Base-by-base conservation (phyloP, 2,888 invertebrate genomes). In the Heliconius sara region DNA sequence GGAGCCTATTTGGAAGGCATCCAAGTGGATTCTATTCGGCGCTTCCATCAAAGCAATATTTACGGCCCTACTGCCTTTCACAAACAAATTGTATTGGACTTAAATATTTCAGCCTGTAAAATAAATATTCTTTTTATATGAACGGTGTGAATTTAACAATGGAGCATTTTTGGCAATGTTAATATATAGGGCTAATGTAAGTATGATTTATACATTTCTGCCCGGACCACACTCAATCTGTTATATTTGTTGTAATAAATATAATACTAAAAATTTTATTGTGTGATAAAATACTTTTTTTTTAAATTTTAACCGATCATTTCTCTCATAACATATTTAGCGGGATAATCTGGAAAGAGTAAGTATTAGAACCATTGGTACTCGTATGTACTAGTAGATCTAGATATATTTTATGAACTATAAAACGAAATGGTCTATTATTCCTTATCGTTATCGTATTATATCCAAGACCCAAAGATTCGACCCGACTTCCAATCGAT, bases 1-100 rank as follows among this genome's bases (percentile, higher is more conserved):
- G 79, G 76, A 79, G 71, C 80, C 81, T 82, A 82, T 83, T 84
- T 85, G 85, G 84, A 83, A 73, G 43, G 77, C 77, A 43, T 83
- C 83, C 84, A 85, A 84, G 80, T 80, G 71, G 80, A 81, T 81
- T 82, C 81, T 82, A 83, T 84, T 85, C 82, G 80, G 82, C 78
- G 79, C 82, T 83, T 84, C 83, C 83, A 83, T 83, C 80, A 82
- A 84, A 82, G 83, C 79, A 84, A 80, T 83, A 83, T 84, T 83
- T 84, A 80, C 81, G 80, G 81, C 77, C 43, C 79, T 27, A 77
- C 67, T 67, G 76, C 78, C 79, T 78, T 81, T 78, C 80, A 81
- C 79, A 79, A 81, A 81, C 81, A 81, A 81, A 82, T 79, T 81
- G 81, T 78, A 65, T 75, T 27, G 39, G 67, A 66, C 57, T 78